These are phyloP conservation scores for Eupelmus urozonus DNA, from an alignment of 2,888 invertebrate genomes.

Conservation along the genomic window DNA sequence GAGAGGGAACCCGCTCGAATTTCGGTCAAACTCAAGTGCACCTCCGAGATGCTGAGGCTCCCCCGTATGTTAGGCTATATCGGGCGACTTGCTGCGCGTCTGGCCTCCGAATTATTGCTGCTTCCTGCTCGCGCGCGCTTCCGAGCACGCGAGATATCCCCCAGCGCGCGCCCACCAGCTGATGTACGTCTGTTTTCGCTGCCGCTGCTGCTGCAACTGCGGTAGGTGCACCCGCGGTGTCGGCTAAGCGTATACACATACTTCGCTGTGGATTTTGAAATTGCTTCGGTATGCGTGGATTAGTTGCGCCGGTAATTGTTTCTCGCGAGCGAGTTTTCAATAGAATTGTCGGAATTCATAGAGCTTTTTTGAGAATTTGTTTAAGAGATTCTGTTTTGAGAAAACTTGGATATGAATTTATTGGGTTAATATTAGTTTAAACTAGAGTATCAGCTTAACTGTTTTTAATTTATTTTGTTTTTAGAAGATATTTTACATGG, in stretches of 20 bases:
- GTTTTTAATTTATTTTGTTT: too few species aligned
- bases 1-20: conserved; percentile 60
- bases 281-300: conserved; percentile 17
- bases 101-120: conserved; percentile 47
- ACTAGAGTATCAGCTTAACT: too few species aligned
- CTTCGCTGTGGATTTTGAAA: conserved; percentile 25
- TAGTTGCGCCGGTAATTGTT: conserved; percentile 21
- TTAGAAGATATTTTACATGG: too few species aligned
- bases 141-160: too few species aligned
- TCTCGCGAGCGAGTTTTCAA: neutral
- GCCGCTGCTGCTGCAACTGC: conserved; percentile 36
- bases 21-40: conserved; percentile 64
- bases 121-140: conserved; percentile 36
- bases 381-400: too few species aligned
- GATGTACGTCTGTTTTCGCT: conserved; percentile 38
- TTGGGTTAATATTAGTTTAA: too few species aligned
- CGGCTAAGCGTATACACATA: neutral
- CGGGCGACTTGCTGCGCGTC: neutral
- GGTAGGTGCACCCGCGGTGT: conserved; percentile 25
- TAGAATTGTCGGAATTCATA: too few species aligned
- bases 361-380: too few species aligned
- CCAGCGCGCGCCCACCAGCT: neutral
- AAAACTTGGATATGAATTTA: too few species aligned
- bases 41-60: conserved; percentile 56
- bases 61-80: neutral